A percentile compares a stretch with the other conserved stretches of the same genome.
Conservation (phyloP, 2,797 vertebrate species). For the Mycteria americana region DNA sequence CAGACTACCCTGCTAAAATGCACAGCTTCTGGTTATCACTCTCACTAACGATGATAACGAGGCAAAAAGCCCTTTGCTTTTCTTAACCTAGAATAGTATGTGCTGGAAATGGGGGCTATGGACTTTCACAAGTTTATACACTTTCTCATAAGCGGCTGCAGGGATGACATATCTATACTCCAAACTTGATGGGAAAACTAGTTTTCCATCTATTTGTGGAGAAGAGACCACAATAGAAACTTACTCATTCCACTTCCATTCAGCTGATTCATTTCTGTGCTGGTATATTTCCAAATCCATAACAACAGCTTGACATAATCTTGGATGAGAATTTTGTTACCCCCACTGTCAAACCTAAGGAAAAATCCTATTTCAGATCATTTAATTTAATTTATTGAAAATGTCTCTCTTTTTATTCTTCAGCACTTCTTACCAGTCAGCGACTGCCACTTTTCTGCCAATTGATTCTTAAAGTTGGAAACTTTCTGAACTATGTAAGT, state of each 20-base stretch:
- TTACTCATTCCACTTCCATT: background rate
- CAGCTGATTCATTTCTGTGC: background rate
- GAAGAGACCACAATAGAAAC: background rate
- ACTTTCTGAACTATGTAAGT: constrained; percentile 97
- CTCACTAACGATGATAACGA: accelerated
- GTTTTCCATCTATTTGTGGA: background rate
- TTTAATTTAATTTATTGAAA: background rate
- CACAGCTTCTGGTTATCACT: background rate
- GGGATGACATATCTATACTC: background rate
- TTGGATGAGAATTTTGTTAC: constrained; percentile 1
- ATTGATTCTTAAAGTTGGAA: constrained; percentile 90
- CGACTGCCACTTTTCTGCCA: constrained; percentile 88
- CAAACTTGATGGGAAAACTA: background rate
- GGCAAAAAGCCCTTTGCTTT: background rate
- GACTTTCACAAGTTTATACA: background rate
- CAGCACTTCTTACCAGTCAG: constrained; percentile 84
- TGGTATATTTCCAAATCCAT: background rate
- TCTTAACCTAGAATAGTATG: background rate
- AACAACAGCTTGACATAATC: background rate
- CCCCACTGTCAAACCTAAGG: background rate
- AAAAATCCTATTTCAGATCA: background rate
- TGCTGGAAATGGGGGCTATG: background rate
- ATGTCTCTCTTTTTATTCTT: background rate
- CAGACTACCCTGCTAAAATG: background rate
- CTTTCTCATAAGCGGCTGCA: background rate